A percentile compares a stretch with the other conserved stretches of the same genome.
Conservation (phyloP, 2,113 vertebrate genomes). For the Capreolus pygargus region DNA sequence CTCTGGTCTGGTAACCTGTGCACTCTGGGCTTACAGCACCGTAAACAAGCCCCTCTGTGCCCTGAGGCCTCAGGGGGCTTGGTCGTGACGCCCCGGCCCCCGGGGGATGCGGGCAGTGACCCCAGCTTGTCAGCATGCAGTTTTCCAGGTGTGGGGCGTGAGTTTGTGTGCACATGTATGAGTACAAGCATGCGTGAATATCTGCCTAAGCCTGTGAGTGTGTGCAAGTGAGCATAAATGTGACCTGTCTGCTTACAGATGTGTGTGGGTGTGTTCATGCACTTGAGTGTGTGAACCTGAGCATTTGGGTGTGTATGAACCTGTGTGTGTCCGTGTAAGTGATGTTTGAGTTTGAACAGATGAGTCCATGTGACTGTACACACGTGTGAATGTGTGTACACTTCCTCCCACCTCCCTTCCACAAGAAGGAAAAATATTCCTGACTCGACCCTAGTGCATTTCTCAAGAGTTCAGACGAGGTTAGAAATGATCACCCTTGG, state of each 20-base stretch:
- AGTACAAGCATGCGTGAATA: no score
- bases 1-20: not conserved
- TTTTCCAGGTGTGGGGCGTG: not conserved
- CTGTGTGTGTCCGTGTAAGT: accelerated
- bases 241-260: not conserved
- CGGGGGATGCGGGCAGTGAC: accelerated
- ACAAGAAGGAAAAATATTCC: not conserved
- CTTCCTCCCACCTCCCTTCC: not conserved
- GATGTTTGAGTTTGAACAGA: not conserved
- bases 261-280: not conserved
- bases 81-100: accelerated
- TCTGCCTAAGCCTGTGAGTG: not conserved
- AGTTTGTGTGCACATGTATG: no score
- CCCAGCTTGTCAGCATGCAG: accelerated
- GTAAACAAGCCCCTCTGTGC: accelerated
- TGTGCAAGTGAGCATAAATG: not conserved
- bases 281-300: not conserved
- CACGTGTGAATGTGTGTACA: not conserved
- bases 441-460: not conserved
- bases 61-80: not conserved
- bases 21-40: accelerated
- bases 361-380: not conserved
- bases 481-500: not conserved
- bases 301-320: not conserved
- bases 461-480: not conserved